Conservation (phyloP, 2,797 vertebrate genomes). For the Orientallactaga sibirica region DNA sequence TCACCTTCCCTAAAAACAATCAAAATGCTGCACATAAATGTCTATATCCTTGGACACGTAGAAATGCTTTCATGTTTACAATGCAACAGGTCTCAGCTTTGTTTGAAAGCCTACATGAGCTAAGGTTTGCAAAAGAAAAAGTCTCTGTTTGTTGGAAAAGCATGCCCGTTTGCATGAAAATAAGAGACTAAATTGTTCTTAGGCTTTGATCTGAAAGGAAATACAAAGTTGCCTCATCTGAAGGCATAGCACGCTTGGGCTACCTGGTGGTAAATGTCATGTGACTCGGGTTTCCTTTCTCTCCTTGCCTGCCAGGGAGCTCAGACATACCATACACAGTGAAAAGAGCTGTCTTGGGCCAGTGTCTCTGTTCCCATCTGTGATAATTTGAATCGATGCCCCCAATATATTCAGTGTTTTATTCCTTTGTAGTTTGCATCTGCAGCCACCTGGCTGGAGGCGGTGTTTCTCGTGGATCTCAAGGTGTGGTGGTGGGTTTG, state of each 20-base stretch:
- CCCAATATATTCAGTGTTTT: too few relatives aligned
- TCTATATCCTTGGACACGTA: background rate
- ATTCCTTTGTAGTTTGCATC: too few relatives aligned
- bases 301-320: conserved; percentile 18
- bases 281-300: conserved; percentile 21
- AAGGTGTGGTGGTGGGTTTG: too few relatives aligned
- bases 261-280: background rate
- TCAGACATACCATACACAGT: background rate
- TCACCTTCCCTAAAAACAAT: too few relatives aligned
- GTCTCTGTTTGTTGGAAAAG: background rate
- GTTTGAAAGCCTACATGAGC: conserved; percentile 56
- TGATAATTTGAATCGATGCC: too few relatives aligned
- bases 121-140: conserved; percentile 4
- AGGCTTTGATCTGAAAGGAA: background rate
- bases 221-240: background rate
- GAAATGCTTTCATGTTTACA: background rate
- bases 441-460: too few relatives aligned
- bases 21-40: background rate
- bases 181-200: conserved; percentile 25
- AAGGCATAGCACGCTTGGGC: background rate
- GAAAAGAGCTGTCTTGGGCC: background rate
- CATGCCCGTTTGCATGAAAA: background rate
- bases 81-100: background rate
- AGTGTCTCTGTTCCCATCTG: background rate
- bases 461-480: too few relatives aligned